Evolutionary conservation across 2,797 vertebrate species (phyloP).

Genomic region (Acanthurus leucopareius): DNA sequence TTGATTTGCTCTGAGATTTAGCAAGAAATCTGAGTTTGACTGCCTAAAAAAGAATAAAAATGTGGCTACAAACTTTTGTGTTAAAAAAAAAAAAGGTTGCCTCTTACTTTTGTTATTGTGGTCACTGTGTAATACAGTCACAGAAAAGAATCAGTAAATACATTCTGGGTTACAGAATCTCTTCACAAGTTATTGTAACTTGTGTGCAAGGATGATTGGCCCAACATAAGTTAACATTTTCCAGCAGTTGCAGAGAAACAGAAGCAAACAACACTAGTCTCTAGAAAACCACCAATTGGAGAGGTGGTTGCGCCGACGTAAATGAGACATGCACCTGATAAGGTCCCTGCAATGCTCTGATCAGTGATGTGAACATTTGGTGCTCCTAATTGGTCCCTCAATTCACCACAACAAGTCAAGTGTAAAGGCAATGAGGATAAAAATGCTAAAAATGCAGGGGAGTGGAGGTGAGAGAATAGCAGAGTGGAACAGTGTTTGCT

Average conservation of each 20-base stretch:
- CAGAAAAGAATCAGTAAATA: constrained; percentile 1
- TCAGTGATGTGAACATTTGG: constrained; percentile 52
- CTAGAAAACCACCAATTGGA: constrained; percentile 52
- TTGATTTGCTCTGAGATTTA: not conserved
- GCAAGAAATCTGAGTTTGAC: not conserved
- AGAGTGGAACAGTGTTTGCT: constrained; percentile 64
- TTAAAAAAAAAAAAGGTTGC: not conserved
- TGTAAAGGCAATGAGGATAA: constrained; percentile 63
- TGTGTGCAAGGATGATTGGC: no score
- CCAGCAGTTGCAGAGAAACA: constrained; percentile 27
- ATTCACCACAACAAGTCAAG: constrained; percentile 66
- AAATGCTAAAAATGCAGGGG: constrained; percentile 67
- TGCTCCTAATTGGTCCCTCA: constrained; percentile 63
- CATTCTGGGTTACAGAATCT: not conserved
- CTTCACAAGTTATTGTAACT: not conserved
- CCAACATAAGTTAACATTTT: constrained; percentile 15
- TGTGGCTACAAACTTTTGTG: not conserved
- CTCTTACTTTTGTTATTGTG: not conserved
- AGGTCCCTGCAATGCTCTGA: constrained; percentile 58
- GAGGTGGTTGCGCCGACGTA: constrained; percentile 61
- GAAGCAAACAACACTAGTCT: constrained; percentile 41
- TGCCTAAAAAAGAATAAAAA: not conserved
- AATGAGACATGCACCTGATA: constrained; percentile 67
- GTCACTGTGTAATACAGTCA: constrained; percentile 2
- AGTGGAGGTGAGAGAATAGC: constrained; percentile 50